These are phyloP conservation scores for Helicoverpa assulta DNA, from an alignment of 2,888 invertebrate species.

Conservation along the genomic window DNA sequence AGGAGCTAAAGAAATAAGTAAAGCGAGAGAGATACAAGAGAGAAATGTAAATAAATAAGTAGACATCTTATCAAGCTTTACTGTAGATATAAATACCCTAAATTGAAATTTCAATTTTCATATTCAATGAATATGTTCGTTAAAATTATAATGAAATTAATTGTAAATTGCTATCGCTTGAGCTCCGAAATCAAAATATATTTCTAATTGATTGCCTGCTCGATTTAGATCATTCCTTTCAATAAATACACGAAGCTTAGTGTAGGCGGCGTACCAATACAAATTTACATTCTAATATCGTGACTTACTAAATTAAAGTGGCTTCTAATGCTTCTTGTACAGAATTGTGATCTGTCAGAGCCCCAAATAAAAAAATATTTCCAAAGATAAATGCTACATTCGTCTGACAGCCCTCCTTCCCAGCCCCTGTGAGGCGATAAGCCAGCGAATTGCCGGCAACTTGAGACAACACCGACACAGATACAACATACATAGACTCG, in stretches of 20 bases:
- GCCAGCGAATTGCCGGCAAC: constrained; percentile 71
- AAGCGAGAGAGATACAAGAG: neutral
- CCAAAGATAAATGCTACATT: constrained; percentile 6
- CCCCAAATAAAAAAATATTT: constrained; percentile 9
- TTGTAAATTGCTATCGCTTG: constrained; percentile 2
- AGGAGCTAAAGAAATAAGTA: neutral
- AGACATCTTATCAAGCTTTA: neutral
- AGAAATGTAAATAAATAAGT: neutral
- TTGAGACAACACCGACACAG: constrained; percentile 62
- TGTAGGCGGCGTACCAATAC: constrained; percentile 1
- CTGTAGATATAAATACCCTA: neutral
- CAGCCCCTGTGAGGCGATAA: constrained; percentile 68
- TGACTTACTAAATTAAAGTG: neutral
- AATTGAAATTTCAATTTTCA: constrained; percentile 21
- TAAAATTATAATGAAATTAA: constrained; percentile 32
- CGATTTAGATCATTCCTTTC: constrained; percentile 18
- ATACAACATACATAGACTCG: constrained; percentile 43
- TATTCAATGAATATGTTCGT: constrained; percentile 35
- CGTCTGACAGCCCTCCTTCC: constrained; percentile 53
- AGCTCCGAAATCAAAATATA: constrained; percentile 9
- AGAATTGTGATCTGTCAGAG: neutral
- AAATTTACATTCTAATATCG: constrained; percentile 9
- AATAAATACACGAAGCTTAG: constrained; percentile 19
- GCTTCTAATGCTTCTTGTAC: neutral
- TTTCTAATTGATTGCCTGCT: constrained; percentile 27